These are phyloP conservation scores for Chaenodraco wilsoni DNA, from an alignment of 2,797 vertebrate species.

Conservation along the genomic window DNA sequence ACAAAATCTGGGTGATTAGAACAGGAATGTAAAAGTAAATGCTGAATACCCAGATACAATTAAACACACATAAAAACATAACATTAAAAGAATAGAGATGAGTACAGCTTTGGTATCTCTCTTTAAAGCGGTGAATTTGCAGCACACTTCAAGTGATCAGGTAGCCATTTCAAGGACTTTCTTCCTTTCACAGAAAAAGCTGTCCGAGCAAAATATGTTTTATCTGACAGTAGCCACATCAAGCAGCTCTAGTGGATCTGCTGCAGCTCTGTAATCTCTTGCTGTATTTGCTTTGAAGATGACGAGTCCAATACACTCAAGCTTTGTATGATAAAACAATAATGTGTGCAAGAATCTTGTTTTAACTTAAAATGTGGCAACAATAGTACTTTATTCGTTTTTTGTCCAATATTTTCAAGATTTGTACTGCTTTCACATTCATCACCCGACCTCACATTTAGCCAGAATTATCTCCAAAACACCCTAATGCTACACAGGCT, in stretches of 20 bases:
- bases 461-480: constrained; percentile 18
- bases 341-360: not conserved
- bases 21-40: not conserved
- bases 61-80: not conserved
- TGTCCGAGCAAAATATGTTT: not conserved
- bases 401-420: not conserved
- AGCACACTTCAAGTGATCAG: not conserved
- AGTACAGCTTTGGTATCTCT: no score
- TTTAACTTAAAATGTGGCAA: not conserved
- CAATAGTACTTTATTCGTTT: not conserved
- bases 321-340: not conserved
- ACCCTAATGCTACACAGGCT: constrained; percentile 3
- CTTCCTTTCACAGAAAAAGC: not conserved
- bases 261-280: not conserved
- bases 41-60: not conserved
- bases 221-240: not conserved
- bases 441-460: not conserved
- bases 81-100: not conserved
- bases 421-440: not conserved
- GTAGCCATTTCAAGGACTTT: not conserved
- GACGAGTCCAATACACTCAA: no score
- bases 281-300: not conserved
- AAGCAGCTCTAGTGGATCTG: constrained; percentile 3
- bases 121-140: not conserved
- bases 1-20: no score